A percentile compares a stretch with the other conserved stretches of the same genome.
Evolutionary conservation across 2,888 invertebrate species (phyloP).

Genomic region (Andricus curvator): DNA sequence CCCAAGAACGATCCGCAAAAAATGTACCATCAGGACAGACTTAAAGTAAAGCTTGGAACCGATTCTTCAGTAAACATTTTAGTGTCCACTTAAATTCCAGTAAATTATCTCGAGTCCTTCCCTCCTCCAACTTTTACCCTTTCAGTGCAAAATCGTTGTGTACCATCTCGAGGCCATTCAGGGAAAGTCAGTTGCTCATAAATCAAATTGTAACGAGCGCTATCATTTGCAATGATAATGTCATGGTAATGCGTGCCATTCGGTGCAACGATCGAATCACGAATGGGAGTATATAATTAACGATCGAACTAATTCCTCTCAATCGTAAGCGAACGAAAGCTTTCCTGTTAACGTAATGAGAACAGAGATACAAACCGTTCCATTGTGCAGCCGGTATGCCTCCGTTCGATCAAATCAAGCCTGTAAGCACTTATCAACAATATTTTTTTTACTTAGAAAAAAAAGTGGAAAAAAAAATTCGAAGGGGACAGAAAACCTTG

Average conservation of each 20-base stretch:
- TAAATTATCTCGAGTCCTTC: conserved; percentile 25
- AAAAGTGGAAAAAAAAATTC: not conserved
- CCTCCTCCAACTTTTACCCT: conserved; percentile 33
- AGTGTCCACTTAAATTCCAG: conserved; percentile 31
- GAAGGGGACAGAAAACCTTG: not conserved
- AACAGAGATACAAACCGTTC: conserved; percentile 17
- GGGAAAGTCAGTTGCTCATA: conserved; percentile 63
- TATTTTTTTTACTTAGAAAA: not conserved
- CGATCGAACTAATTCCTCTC: conserved; percentile 46
- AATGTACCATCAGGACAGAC: not conserved
- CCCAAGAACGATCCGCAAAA: not conserved
- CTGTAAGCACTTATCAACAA: not conserved
- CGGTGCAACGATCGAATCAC: conserved; percentile 54
- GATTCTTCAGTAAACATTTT: conserved; percentile 3
- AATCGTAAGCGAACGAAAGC: conserved; percentile 28
- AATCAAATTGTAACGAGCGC: conserved; percentile 61
- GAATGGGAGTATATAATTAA: conserved; percentile 63
- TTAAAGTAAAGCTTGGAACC: not conserved
- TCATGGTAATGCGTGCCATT: conserved; percentile 56
- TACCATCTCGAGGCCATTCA: conserved; percentile 55
- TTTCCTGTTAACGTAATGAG: conserved; percentile 15
- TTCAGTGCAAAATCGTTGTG: conserved; percentile 14
- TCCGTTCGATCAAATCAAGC: not conserved
- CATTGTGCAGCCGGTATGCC: not conserved
- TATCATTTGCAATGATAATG: conserved; percentile 68